phyloP scores from a whole-genome alignment of 1,140 invertebrate species.

The Harpegnathos saltator region DNA sequence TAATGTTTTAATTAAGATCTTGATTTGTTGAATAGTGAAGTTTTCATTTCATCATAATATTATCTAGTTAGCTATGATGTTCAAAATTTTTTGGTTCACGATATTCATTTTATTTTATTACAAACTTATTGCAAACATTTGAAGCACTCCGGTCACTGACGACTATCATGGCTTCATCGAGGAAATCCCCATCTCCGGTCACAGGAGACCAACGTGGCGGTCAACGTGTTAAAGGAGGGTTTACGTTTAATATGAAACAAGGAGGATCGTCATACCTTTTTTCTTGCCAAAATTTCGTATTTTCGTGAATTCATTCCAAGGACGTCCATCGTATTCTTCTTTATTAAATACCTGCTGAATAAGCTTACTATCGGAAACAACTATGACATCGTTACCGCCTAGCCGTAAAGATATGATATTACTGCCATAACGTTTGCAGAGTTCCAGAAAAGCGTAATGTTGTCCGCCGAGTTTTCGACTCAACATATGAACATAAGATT shows the following conservation, averaged over 20 bases:
- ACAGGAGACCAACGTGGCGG: too few species aligned
- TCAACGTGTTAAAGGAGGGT: neutral
- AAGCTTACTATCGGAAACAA: conserved; percentile 87
- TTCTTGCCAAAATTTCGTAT: conserved; percentile 90
- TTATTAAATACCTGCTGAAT: conserved; percentile 88
- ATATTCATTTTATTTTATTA: too few species aligned
- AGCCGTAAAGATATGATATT: conserved; percentile 89
- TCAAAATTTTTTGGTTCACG: too few species aligned
- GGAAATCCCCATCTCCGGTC: too few species aligned
- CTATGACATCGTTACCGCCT: conserved; percentile 87
- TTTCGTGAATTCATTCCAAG: conserved; percentile 90
- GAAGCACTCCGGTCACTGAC: too few species aligned
- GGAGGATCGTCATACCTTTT: conserved; percentile 83
- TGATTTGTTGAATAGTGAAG: too few species aligned
- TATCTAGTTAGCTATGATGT: too few species aligned
- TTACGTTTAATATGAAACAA: neutral
- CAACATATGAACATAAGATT: conserved; percentile 86
- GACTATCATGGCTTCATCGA: too few species aligned
- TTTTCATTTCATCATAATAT: too few species aligned
- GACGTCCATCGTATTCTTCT: conserved; percentile 90
- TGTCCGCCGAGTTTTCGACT: conserved; percentile 87
- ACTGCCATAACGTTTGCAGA: conserved; percentile 88
- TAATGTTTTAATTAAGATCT: too few species aligned
- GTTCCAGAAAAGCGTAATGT: conserved; percentile 87
- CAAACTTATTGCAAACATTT: too few species aligned